phyloP scores from a whole-genome alignment of 1,140 invertebrate species.

The Hetaerina americana region DNA sequence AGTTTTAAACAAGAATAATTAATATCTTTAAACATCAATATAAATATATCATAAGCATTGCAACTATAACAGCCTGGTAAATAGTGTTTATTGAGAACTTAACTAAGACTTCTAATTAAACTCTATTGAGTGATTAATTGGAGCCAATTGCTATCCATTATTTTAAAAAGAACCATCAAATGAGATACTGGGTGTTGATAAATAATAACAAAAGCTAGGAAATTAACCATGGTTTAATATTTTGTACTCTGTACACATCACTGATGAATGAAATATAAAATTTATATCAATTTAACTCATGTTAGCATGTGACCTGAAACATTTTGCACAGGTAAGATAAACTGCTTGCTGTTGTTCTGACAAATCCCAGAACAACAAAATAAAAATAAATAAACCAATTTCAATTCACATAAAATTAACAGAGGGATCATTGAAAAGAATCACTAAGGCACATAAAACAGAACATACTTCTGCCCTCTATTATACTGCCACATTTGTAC shows the following conservation, averaged over 20 bases:
- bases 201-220: too few relatives aligned
- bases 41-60: too few relatives aligned
- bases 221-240: not conserved
- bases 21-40: too few relatives aligned
- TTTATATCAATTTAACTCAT: constrained; percentile 1
- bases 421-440: not conserved
- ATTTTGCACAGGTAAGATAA: not conserved
- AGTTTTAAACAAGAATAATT: too few relatives aligned
- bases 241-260: not conserved
- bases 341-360: not conserved
- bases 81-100: too few relatives aligned
- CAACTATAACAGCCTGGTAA: too few relatives aligned
- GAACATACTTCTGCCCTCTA: not conserved
- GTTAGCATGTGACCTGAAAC: not conserved
- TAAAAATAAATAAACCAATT: not conserved
- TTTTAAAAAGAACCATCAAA: too few relatives aligned
- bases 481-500: not conserved
- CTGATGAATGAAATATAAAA: constrained; percentile 1
- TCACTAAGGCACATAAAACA: not conserved
- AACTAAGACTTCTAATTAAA: too few relatives aligned
- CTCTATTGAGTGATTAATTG: too few relatives aligned
- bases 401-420: not conserved
- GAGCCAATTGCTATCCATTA: too few relatives aligned
- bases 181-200: too few relatives aligned
- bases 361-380: not conserved